Evolutionary conservation across 1,140 invertebrate genomes (phyloP), one percentile per base, ranked within the genome.

Genomic region (Procambarus virginalis): DNA sequence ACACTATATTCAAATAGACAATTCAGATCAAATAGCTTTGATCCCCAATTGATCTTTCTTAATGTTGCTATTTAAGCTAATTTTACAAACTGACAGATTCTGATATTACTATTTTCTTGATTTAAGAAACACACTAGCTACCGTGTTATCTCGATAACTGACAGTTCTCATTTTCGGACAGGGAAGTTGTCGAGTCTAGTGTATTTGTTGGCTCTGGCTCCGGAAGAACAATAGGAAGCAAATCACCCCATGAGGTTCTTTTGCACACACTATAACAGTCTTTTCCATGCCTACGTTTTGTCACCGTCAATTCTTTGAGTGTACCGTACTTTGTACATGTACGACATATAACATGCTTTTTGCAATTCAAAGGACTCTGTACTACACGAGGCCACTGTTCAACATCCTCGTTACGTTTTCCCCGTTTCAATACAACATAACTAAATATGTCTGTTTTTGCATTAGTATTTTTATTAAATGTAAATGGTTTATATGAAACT

Each of bases 361-460:
- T 95, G 79, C 96, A 94, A 17, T 95, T 94, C 68, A 97, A 93
- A 2, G 95, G 95, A 48, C 96, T 95, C 87, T 96, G 93, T 0
- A 99, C 96, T 80, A 98, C 93, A 86, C 97, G 94, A 1, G 97
- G 97, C 97, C 97, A 98, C 48, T 95, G 93, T 81, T 95, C 94
- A 45, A 93, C 60, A 64, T 8, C 64, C 79, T 94, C 93, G 20
- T 94, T 92, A 92, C 95, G 93, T 2, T 92, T 93, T 94, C 97
- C 97, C 96, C 97, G 97, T 93, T 95, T 96, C 34, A 98, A 93
- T 76, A 98, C 95, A 0, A 97, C 94, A 93, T 97, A 98, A 9
- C 96, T 96, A 94, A 95, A 97, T 45, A 94, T 86, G 92, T 97
- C 96, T 20, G 93, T 94, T 55, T 93, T 92, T 0, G 94, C 89